Conservation (phyloP, 35 echinoderm and acorn worm species). For the Apostichopus japonicus region DNA sequence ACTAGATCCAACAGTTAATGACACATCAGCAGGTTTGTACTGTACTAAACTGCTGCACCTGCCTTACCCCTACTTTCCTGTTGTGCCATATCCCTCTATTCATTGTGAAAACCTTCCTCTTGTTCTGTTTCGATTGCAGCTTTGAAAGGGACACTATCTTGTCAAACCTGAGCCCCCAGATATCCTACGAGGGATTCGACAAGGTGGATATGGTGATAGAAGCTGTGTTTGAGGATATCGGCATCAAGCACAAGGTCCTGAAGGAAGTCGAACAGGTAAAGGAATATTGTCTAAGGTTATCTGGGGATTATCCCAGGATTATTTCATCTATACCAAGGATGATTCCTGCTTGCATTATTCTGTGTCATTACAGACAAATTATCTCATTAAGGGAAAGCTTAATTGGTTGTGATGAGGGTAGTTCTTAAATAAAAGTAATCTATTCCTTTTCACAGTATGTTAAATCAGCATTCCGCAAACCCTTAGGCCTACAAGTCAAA, state of each 20-base stretch:
- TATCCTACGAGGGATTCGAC: conserved; percentile 83
- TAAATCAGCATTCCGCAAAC: neutral
- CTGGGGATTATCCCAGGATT: no score
- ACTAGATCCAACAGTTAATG: no score
- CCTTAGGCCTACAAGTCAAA: no score
- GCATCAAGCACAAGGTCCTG: conserved; percentile 94
- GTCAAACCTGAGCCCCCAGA: conserved; percentile 85
- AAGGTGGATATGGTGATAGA: conserved; percentile 98
- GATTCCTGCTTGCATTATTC: neutral
- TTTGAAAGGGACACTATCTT: conserved; percentile 90
- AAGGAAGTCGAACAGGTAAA: conserved; percentile 91
- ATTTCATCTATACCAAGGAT: neutral
- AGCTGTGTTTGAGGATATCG: conserved; percentile 98
- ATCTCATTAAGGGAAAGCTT: neutral
- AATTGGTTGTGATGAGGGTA: neutral
- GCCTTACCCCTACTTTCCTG: no score
- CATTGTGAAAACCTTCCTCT: no score
- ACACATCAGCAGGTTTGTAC: no score
- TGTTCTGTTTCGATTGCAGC: conserved; percentile 18
- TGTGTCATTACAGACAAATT: no score
- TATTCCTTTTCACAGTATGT: neutral
- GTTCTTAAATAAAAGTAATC: no score
- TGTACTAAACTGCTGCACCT: no score
- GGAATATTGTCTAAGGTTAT: no score
- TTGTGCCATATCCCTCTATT: no score